phyloP scores from a whole-genome alignment of 2,888 invertebrate species.

The Rhagium mordax region DNA sequence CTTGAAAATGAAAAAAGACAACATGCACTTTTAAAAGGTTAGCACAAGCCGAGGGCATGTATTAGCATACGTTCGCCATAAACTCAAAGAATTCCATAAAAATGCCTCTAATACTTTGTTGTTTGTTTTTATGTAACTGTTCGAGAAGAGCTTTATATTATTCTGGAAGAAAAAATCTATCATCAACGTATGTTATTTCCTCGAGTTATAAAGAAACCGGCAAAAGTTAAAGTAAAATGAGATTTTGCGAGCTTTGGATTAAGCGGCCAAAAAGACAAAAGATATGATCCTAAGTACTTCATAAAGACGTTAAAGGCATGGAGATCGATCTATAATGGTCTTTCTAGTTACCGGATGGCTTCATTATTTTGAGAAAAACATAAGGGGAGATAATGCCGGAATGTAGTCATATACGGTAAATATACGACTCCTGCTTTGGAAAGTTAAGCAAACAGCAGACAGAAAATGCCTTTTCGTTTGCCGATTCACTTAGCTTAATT shows the following conservation, averaged over 20 bases:
- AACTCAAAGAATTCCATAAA: too few relatives aligned
- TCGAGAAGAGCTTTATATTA: neutral
- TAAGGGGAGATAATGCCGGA: slow-evolving; percentile 44
- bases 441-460: slow-evolving; percentile 7
- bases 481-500: slow-evolving; percentile 20
- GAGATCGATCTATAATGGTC: slow-evolving; percentile 52
- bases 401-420: slow-evolving; percentile 39
- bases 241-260: slow-evolving; percentile 26
- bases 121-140: too few relatives aligned
- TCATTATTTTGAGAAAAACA: slow-evolving; percentile 51
- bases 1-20: too few relatives aligned
- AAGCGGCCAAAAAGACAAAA: slow-evolving; percentile 35
- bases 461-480: slow-evolving; percentile 17
- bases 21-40: too few relatives aligned
- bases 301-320: slow-evolving; percentile 34
- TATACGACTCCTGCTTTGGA: slow-evolving; percentile 21
- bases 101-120: too few relatives aligned
- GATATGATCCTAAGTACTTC: slow-evolving; percentile 37
- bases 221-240: slow-evolving; percentile 32
- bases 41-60: too few relatives aligned
- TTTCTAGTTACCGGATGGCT: slow-evolving; percentile 49
- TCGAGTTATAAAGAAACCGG: slow-evolving; percentile 3
- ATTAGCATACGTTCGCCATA: too few relatives aligned
- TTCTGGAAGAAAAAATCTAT: slow-evolving; percentile 6
- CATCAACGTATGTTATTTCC: slow-evolving; percentile 5